Conservation (phyloP, 2,888 invertebrate genomes). For the Acanthosepion pharaonis region DNA sequence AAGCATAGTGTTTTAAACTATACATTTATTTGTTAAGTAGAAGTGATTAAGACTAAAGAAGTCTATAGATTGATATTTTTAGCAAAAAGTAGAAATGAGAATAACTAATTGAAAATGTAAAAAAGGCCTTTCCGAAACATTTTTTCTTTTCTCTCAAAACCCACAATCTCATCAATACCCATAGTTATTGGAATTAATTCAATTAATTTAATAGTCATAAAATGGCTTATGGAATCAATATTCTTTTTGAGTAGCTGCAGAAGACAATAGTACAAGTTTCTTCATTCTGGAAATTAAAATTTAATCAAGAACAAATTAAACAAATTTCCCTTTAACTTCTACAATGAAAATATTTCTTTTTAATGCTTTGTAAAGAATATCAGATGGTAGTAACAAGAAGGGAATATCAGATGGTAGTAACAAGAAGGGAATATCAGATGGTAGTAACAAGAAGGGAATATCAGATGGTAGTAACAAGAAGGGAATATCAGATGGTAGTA, state of each 20-base stretch:
- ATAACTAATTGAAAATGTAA: too few species aligned
- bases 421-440: neutral
- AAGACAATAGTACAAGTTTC: neutral
- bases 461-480: too few species aligned
- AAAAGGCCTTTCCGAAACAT: too few species aligned
- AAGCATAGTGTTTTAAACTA: too few species aligned
- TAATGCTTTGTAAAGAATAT: neutral
- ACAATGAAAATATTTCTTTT: neutral
- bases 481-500: neutral
- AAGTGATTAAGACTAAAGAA: too few species aligned
- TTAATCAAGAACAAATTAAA: neutral
- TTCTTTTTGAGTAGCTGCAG: neutral
- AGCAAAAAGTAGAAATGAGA: too few species aligned
- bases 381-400: neutral
- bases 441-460: neutral
- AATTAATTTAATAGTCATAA: neutral
- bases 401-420: neutral
- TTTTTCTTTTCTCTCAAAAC: too few species aligned
- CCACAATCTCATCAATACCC: neutral
- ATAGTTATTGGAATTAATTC: neutral
- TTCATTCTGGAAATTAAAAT: neutral
- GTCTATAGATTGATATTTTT: too few species aligned
- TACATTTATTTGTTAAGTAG: too few species aligned
- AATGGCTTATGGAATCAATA: neutral
- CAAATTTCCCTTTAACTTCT: neutral